Percentiles rank a stretch among this genome's conserved stretches.
phyloP scores from a whole-genome alignment of 2,797 vertebrate species.

The Typhlichthys subterraneus region DNA sequence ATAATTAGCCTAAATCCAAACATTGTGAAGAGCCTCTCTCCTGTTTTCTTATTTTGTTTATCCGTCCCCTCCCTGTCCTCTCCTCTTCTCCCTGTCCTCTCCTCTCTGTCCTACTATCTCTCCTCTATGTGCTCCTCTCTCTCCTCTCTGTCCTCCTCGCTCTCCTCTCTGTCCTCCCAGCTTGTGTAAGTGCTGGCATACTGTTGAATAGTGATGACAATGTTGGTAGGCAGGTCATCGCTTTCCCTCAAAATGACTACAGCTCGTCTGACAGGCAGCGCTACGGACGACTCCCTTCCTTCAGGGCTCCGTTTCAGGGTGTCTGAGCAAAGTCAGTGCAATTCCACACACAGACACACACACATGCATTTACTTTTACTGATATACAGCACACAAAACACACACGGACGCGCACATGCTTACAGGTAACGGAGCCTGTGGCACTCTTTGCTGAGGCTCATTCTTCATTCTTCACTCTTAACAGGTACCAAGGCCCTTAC shows the following conservation, averaged over 20 bases:
- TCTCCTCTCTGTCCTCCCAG: slow-evolving; percentile 5
- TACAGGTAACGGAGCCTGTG: slow-evolving; percentile 3
- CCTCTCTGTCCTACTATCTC: too few species aligned
- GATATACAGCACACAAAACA: background rate
- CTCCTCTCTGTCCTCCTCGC: slow-evolving; percentile 1
- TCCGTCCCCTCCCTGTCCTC: too few species aligned
- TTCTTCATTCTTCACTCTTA: background rate
- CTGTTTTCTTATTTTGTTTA: too few species aligned
- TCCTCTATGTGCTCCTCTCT: background rate
- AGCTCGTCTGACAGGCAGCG: slow-evolving; percentile 16
- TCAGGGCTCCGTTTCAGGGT: background rate
- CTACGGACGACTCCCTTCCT: slow-evolving; percentile 7
- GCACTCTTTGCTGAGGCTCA: background rate
- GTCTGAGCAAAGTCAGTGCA: background rate
- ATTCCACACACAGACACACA: background rate
- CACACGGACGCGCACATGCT: background rate
- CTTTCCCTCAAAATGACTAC: slow-evolving; percentile 28
- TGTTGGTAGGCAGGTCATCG: slow-evolving; percentile 12
- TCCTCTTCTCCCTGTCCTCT: too few species aligned
- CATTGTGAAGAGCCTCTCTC: too few species aligned
- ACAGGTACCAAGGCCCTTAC: background rate
- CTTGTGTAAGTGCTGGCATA: slow-evolving; percentile 16
- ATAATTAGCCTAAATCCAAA: too few species aligned
- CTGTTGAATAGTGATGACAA: slow-evolving; percentile 30
- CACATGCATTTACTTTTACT: background rate